These are phyloP conservation scores for Trichonephila clavipes DNA, from an alignment of 1,140 invertebrate genomes.

Conservation along the genomic window DNA sequence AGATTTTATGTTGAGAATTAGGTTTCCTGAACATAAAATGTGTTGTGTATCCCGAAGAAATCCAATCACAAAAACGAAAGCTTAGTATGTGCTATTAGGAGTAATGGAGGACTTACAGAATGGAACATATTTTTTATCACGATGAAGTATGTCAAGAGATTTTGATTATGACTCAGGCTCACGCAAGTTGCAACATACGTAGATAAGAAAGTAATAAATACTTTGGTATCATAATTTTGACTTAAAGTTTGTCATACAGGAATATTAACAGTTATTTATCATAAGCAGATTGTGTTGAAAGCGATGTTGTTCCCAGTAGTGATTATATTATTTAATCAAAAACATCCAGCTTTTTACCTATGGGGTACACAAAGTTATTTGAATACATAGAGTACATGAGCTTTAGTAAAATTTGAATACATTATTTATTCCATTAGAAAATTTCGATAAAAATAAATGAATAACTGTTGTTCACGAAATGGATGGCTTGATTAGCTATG, in stretches of 20 bases:
- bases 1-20: constrained; percentile 10
- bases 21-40: background rate
- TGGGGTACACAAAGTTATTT: background rate
- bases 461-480: no score
- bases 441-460: no score
- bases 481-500: no score
- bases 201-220: background rate
- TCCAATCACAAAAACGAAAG: background rate
- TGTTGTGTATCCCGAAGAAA: background rate
- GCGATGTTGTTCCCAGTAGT: background rate
- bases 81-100: background rate
- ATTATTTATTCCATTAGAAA: no score
- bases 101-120: background rate
- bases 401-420: no score
- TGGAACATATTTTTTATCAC: background rate
- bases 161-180: background rate
- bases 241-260: background rate
- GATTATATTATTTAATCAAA: background rate
- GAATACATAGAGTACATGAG: background rate
- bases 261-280: background rate
- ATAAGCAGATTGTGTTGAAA: background rate
- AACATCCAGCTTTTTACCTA: background rate
- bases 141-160: background rate
- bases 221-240: background rate
- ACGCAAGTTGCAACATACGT: background rate